Evolutionary conservation across 2,113 vertebrate genomes (phyloP).

Genomic region (Crotalus viridis): DNA sequence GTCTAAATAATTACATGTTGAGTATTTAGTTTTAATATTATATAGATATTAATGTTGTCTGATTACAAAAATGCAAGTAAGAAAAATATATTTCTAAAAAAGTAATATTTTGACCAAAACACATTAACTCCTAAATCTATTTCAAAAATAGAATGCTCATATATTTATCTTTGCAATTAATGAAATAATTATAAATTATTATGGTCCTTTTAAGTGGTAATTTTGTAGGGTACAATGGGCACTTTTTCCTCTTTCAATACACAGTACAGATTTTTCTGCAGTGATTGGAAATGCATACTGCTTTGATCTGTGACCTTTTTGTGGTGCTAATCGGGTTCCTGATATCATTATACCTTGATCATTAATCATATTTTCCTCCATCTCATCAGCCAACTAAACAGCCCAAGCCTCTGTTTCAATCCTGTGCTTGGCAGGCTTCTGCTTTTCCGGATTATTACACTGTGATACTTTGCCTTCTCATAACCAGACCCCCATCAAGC

Average conservation of each 20-base stretch:
- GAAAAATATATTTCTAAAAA: conserved; percentile 22
- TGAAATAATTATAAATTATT: conserved; percentile 37
- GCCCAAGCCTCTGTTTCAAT: conserved; percentile 71
- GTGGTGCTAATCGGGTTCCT: conserved; percentile 91
- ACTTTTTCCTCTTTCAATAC: conserved; percentile 57
- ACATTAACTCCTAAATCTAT: background rate
- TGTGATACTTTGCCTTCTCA: conserved; percentile 76
- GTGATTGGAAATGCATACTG: conserved; percentile 78
- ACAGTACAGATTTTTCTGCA: conserved; percentile 65
- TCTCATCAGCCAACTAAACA: conserved; percentile 76
- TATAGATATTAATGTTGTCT: background rate
- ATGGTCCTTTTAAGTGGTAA: conserved; percentile 44
- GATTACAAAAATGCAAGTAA: background rate
- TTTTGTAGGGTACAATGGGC: conserved; percentile 55
- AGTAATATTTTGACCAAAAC: background rate
- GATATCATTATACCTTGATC: conserved; percentile 89
- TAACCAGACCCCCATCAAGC: conserved; percentile 80
- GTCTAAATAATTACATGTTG: background rate
- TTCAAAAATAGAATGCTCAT: conserved; percentile 7
- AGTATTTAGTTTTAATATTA: background rate
- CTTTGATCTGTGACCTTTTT: conserved; percentile 94
- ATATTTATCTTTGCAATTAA: conserved; percentile 49
- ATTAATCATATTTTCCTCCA: conserved; percentile 92
- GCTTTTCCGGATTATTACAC: conserved; percentile 80
- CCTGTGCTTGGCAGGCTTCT: conserved; percentile 78